These are phyloP conservation scores for Silvanus unidentatus DNA, from an alignment of 2,888 invertebrate genomes.

Conservation along the genomic window DNA sequence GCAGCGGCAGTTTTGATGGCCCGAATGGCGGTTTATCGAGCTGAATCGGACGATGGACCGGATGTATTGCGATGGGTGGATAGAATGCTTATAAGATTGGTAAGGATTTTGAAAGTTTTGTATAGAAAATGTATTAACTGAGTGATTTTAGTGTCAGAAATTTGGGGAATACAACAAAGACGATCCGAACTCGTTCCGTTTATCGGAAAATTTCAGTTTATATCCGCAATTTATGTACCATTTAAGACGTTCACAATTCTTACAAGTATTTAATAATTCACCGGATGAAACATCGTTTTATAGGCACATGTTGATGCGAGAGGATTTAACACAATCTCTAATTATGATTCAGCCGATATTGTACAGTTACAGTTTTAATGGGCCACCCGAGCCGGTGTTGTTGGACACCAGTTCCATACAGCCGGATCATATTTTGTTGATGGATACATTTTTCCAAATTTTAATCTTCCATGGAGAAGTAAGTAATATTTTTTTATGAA, in stretches of 20 bases:
- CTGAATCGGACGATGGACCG: conserved; percentile 91
- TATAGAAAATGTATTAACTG: neutral
- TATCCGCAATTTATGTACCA: conserved; percentile 99
- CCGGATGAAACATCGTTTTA: conserved; percentile 99
- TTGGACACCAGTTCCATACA: conserved; percentile 97
- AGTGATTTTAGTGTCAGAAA: conserved; percentile 82
- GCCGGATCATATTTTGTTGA: conserved; percentile 92
- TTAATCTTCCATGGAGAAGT: conserved; percentile 98
- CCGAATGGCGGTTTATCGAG: conserved; percentile 90
- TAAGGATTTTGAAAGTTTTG: conserved; percentile 42
- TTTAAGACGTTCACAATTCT: conserved; percentile 92
- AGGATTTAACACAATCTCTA: conserved; percentile 93
- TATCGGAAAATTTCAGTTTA: conserved; percentile 93
- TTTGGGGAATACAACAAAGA: conserved; percentile 98
- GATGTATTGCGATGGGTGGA: conserved; percentile 99
- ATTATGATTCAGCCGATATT: conserved; percentile 99
- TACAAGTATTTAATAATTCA: conserved; percentile 99
- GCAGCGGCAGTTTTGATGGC: conserved; percentile 97
- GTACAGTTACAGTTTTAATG: conserved; percentile 97
- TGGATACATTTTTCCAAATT: conserved; percentile 99
- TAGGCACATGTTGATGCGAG: conserved; percentile 95
- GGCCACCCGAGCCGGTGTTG: conserved; percentile 94
- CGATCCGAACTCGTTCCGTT: conserved; percentile 91
- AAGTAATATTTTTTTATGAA: conserved; percentile 3
- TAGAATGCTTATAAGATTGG: conserved; percentile 92